phyloP scores from a whole-genome alignment of 2,797 vertebrate species.

The Leuciscus waleckii region DNA sequence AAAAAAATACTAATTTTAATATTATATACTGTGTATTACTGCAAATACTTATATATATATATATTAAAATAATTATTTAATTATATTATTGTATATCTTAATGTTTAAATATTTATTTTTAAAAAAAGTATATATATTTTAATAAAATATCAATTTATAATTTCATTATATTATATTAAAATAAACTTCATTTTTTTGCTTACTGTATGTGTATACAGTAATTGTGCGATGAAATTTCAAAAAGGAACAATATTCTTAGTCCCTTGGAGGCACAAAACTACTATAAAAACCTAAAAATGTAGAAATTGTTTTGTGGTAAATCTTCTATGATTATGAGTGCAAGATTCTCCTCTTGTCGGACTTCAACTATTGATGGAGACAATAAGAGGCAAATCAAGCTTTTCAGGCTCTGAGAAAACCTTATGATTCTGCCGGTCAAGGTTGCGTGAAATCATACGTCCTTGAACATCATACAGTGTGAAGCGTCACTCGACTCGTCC shows the following conservation, averaged over 20 bases:
- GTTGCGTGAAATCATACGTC: neutral
- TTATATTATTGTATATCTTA: neutral
- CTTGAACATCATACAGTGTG: neutral
- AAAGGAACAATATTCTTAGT: neutral
- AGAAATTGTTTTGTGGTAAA: neutral
- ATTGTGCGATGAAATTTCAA: too few relatives aligned
- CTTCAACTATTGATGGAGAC: neutral
- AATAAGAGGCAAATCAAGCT: neutral
- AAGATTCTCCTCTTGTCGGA: neutral
- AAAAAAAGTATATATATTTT: too few relatives aligned
- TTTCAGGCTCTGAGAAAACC: neutral
- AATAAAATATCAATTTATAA: neutral
- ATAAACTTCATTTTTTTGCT: neutral
- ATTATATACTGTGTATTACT: neutral
- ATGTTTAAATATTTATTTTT: neutral
- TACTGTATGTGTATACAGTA: neutral
- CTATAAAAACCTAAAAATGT: neutral
- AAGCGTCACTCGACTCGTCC: neutral
- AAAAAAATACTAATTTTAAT: neutral
- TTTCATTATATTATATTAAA: neutral
- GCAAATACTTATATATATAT: neutral
- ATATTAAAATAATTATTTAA: neutral
- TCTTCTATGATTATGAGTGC: neutral
- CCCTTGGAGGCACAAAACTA: neutral
- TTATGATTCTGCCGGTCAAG: neutral